Percentiles rank a stretch among this genome's conserved stretches.
Evolutionary conservation across 2,888 invertebrate species (phyloP).

Genomic region (Hydrotaea cyrtoneurina): DNA sequence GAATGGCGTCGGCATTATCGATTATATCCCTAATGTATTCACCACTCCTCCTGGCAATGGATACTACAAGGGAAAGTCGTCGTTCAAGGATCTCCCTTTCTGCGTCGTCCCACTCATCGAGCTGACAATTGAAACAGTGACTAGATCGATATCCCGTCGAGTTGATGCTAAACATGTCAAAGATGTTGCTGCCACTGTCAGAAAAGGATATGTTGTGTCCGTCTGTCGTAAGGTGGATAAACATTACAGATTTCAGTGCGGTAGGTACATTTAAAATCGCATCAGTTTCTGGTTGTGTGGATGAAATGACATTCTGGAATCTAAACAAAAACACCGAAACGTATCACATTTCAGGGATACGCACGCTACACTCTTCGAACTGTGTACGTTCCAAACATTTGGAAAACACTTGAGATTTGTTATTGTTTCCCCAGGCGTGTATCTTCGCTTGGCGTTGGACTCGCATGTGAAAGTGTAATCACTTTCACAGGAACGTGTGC

Average conservation of each 20-base stretch:
- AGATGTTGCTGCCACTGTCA: constrained; percentile 63
- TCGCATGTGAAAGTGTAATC: constrained; percentile 58
- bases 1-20: background rate
- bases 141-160: constrained; percentile 51
- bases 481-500: constrained; percentile 46
- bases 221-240: constrained; percentile 33
- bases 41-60: background rate
- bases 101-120: too few relatives aligned
- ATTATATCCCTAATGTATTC: background rate
- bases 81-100: background rate
- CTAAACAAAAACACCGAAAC: constrained; percentile 50
- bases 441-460: background rate
- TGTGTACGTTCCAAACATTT: constrained; percentile 49
- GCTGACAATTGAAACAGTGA: background rate
- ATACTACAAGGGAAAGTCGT: constrained; percentile 1
- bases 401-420: constrained; percentile 52
- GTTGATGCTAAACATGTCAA: constrained; percentile 63
- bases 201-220: constrained; percentile 50
- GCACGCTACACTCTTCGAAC: constrained; percentile 13
- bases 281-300: background rate
- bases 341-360: constrained; percentile 57
- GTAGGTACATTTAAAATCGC: constrained; percentile 56
- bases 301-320: constrained; percentile 34
- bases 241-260: constrained; percentile 48
- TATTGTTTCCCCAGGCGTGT: constrained; percentile 40